Conservation (phyloP, 2,888 invertebrate genomes). For the Malachius bipustulatus region DNA sequence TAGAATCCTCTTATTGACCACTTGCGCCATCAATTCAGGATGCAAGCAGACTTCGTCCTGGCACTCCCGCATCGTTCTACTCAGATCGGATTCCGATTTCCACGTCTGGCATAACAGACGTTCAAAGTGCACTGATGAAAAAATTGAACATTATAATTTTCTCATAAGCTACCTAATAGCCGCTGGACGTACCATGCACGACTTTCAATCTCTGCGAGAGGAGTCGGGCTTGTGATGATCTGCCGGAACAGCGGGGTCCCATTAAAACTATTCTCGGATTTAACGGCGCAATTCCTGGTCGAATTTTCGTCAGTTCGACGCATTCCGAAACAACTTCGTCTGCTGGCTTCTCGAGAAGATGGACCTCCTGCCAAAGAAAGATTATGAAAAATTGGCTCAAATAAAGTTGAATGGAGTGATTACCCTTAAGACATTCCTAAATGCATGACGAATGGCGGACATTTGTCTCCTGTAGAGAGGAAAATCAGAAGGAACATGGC, state of each 20-base stretch:
- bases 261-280: slow-evolving; percentile 47
- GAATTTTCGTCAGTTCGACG: slow-evolving; percentile 29
- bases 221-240: slow-evolving; percentile 41
- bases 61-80: slow-evolving; percentile 28
- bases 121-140: slow-evolving; percentile 48
- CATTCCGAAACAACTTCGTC: slow-evolving; percentile 35
- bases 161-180: background rate
- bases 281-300: slow-evolving; percentile 37
- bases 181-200: slow-evolving; percentile 35
- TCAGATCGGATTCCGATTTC: slow-evolving; percentile 31
- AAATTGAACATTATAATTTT: slow-evolving; percentile 8
- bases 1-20: slow-evolving; percentile 37
- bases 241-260: slow-evolving; percentile 48
- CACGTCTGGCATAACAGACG: slow-evolving; percentile 41
- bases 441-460: slow-evolving; percentile 32
- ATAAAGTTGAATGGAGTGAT: no score
- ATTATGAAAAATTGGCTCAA: background rate
- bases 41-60: slow-evolving; percentile 31
- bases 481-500: slow-evolving; percentile 30
- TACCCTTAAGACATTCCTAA: slow-evolving; percentile 31
- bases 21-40: slow-evolving; percentile 30
- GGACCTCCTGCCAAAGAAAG: slow-evolving; percentile 29
- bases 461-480: slow-evolving; percentile 31
- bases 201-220: slow-evolving; percentile 44
- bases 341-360: slow-evolving; percentile 28